phyloP scores from a whole-genome alignment of 2,888 invertebrate genomes.

The Tanytarsus gracilentus region DNA sequence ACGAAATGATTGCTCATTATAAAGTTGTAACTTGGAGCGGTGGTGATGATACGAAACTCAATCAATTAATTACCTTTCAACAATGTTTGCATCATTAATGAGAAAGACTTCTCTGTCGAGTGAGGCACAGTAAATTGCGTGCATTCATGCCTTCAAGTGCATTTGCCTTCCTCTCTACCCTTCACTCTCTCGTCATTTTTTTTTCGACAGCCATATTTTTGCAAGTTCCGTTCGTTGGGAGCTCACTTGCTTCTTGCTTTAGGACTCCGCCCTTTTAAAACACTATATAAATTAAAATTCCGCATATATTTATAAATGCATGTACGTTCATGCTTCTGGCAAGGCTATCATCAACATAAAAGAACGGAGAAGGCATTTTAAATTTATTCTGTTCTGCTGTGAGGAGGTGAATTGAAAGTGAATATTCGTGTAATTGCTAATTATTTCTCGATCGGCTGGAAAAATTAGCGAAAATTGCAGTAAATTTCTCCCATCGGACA shows the following conservation, averaged over 20 bases:
- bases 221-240: neutral
- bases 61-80: too few relatives aligned
- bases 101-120: too few relatives aligned
- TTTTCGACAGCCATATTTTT: constrained; percentile 13
- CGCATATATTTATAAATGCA: neutral
- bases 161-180: neutral
- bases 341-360: constrained; percentile 22
- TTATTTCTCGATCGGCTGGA: neutral
- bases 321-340: constrained; percentile 5
- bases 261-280: constrained; percentile 28
- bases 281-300: constrained; percentile 27
- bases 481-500: neutral
- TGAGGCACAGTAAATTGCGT: too few relatives aligned
- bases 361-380: too few relatives aligned
- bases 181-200: too few relatives aligned
- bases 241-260: neutral
- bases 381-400: neutral
- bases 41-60: too few relatives aligned
- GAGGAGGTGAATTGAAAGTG: constrained; percentile 1
- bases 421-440: constrained; percentile 21
- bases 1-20: too few relatives aligned
- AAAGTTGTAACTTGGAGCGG: too few relatives aligned
- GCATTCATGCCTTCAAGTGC: neutral
- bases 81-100: too few relatives aligned
- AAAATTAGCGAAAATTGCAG: neutral